phyloP scores from a whole-genome alignment of 2,797 vertebrate species.

The Catamblyrhynchus diadema region DNA sequence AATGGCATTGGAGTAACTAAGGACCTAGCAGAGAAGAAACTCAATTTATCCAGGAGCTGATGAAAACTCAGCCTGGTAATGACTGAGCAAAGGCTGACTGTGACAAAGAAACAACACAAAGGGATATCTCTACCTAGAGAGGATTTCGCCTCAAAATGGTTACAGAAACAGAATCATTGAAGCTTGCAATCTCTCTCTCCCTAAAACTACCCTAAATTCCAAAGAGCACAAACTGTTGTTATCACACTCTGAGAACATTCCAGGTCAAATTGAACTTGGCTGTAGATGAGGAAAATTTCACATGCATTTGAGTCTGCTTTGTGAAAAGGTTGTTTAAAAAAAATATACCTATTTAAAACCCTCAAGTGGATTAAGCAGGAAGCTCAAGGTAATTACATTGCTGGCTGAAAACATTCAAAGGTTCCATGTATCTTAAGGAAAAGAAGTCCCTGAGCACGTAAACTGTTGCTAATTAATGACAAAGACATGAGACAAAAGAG shows the following conservation, averaged over 20 bases:
- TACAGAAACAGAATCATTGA: neutral
- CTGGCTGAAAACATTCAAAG: neutral
- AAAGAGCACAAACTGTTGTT: neutral
- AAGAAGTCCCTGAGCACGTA: neutral
- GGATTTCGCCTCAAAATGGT: neutral
- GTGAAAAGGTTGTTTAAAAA: neutral
- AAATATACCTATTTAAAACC: neutral
- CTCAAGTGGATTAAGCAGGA: neutral
- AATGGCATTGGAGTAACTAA: neutral
- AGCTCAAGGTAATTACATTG: rapidly evolving
- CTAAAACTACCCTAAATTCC: neutral
- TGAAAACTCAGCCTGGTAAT: neutral
- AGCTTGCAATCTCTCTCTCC: neutral
- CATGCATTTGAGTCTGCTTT: neutral
- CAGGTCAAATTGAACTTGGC: neutral
- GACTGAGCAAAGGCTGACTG: neutral
- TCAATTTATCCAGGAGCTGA: neutral
- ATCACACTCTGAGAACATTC: neutral
- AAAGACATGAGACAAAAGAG: neutral
- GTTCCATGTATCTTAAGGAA: neutral
- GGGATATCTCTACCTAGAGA: neutral
- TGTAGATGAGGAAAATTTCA: neutral
- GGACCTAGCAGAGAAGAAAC: neutral
- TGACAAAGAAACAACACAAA: neutral
- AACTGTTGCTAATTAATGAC: neutral